Evolutionary conservation across 1,140 invertebrate species (phyloP).

Genomic region (Cydia splendana): DNA sequence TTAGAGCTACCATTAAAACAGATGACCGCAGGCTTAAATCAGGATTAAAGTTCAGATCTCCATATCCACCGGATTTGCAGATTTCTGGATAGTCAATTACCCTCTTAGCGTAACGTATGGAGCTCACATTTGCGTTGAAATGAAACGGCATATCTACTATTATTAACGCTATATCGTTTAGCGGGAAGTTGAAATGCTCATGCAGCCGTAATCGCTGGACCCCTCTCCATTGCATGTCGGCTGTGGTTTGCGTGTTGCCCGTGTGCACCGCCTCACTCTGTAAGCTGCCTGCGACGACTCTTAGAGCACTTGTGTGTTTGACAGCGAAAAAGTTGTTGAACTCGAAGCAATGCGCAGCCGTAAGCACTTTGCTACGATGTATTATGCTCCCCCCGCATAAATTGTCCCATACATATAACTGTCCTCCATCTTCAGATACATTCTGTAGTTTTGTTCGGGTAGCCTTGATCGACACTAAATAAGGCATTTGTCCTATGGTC

Average conservation of each 20-base stretch:
- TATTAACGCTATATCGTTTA: conserved; percentile 17
- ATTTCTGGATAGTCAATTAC: background rate
- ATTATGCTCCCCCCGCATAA: conserved; percentile 44
- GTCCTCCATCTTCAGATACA: background rate
- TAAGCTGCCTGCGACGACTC: conserved; percentile 34
- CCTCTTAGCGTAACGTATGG: background rate
- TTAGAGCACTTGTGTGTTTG: conserved; percentile 14
- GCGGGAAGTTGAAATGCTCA: conserved; percentile 14
- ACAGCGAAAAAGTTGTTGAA: conserved; percentile 34
- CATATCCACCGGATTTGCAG: conserved; percentile 3
- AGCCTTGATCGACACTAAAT: conserved; percentile 52
- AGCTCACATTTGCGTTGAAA: background rate
- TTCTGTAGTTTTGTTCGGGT: conserved; percentile 4
- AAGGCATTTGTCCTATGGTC: conserved; percentile 45
- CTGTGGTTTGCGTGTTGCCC: background rate
- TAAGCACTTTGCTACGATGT: conserved; percentile 24
- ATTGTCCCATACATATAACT: conserved; percentile 32
- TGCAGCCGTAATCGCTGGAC: background rate
- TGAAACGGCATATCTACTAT: background rate
- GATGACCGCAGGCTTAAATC: background rate
- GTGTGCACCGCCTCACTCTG: conserved; percentile 5
- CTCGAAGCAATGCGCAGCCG: conserved; percentile 45
- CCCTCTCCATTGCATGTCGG: conserved; percentile 40
- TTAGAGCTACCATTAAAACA: conserved; percentile 3
- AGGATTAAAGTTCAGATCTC: background rate